Conservation (phyloP, 2,888 invertebrate genomes). For the Eilema griseolum region DNA sequence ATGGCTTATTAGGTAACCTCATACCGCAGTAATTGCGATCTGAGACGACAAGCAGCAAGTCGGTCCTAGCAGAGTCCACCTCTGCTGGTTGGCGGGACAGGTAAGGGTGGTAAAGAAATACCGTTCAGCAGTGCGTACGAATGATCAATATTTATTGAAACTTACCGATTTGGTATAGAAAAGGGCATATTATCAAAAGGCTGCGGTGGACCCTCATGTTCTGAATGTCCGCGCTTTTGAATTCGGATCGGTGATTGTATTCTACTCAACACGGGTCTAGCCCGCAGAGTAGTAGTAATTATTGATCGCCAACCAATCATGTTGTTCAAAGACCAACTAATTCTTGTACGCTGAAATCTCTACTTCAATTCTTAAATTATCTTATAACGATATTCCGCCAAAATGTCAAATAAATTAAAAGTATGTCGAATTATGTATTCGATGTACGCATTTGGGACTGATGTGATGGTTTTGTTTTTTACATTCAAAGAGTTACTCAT, state of each 20-base stretch:
- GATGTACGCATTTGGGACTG: too few relatives aligned
- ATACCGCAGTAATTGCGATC: too few relatives aligned
- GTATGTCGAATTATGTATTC: too few relatives aligned
- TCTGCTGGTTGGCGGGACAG: too few relatives aligned
- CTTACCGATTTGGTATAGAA: constrained; percentile 67
- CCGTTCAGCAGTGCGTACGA: too few relatives aligned
- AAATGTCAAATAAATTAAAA: not conserved
- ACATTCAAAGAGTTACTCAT: too few relatives aligned
- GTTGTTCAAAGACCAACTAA: not conserved
- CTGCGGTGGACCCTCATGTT: constrained; percentile 60
- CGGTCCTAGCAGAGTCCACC: too few relatives aligned
- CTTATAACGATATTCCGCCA: not conserved
- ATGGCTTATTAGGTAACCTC: too few relatives aligned
- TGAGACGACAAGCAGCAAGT: too few relatives aligned
- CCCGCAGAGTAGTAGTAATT: constrained; percentile 43
- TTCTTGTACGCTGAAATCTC: not conserved
- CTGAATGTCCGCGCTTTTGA: constrained; percentile 36
- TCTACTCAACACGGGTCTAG: constrained; percentile 42
- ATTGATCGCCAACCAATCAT: constrained; percentile 44
- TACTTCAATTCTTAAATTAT: not conserved
- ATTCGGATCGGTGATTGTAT: constrained; percentile 43
- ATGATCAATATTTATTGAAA: not conserved
- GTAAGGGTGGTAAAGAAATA: too few relatives aligned
- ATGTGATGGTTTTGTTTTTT: too few relatives aligned
- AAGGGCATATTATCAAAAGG: constrained; percentile 78